Evolutionary conservation across 92 coral and sea anemone species (phyloP), one percentile per base, ranked within the genome.

Genomic region (Hydrozoanthus gracilis): DNA sequence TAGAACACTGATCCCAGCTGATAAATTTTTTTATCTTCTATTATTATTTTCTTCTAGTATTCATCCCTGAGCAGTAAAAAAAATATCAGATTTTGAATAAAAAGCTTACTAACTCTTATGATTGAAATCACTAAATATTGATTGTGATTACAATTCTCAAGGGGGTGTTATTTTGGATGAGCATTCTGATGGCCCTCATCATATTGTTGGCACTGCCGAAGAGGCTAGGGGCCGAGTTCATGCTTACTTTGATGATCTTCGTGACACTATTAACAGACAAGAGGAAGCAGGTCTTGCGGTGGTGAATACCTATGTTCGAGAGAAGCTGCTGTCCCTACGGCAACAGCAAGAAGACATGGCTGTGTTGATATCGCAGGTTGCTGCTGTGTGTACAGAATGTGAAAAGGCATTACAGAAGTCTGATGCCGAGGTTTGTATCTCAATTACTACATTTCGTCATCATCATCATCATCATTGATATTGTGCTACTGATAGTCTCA

Each of bases 271-370:
- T 52, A 95, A 93, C 87, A 83, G 98, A 17, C 99, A 97, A 56
- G 99, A 97, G 71, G 99, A 97, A 70, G 99, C 99, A 46, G 99
- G 99, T 51, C 95, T 95, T 50, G 98, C 95, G 45, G 98, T 97
- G 49, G 99, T 97, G 4, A 94, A 95, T 77, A 97, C 93, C 64
- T 90, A 93, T 89, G 98, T 97, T n/a, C 88, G 98, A 47, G 99
- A 97, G 84, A 92, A 92, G 88, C 93, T 97, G 44, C 88, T 95
- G 76, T 90, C 98, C n/a, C 91, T 97, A 55, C 89, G 99, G 27
- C 99, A 97, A 79, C 98, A 95, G 58, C 99, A 97, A 83, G 99
- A 97, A 87, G 99, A 97, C 71, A 97, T 97, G 98, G 98, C 98
- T 76, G 98, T 93, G n/a, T 79, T 97, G 51, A 90, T 95, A 60